Conservation (phyloP, 2,888 invertebrate genomes). For the Agonopterix alstromeriana region DNA sequence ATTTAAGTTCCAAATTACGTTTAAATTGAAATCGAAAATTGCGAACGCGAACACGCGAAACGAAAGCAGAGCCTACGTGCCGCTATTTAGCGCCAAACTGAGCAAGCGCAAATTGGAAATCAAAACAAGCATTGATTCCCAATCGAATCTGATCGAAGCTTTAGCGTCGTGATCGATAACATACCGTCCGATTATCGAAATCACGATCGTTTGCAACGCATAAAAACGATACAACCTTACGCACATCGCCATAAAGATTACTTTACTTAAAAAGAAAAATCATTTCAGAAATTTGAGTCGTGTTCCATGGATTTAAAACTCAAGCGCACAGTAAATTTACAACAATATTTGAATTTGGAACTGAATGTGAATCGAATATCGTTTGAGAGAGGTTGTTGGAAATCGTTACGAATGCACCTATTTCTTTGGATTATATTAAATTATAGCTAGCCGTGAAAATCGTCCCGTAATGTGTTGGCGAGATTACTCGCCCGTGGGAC, state of each 20-base stretch:
- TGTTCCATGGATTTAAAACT: constrained; percentile 25
- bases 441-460: constrained; percentile 74
- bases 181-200: constrained; percentile 68
- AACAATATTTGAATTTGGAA: constrained; percentile 15
- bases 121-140: constrained; percentile 71
- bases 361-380: constrained; percentile 24
- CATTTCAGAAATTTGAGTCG: constrained; percentile 31
- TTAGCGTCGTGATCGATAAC: constrained; percentile 70
- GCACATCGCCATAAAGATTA: constrained; percentile 21
- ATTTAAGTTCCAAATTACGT: constrained; percentile 24
- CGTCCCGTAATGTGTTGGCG: constrained; percentile 70
- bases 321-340: constrained; percentile 10
- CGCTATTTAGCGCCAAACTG: constrained; percentile 71
- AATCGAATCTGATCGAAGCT: constrained; percentile 71
- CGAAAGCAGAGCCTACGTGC: constrained; percentile 60
- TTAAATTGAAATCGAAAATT: constrained; percentile 60
- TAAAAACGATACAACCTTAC: constrained; percentile 17
- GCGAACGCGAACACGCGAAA: constrained; percentile 49
- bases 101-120: constrained; percentile 75
- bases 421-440: constrained; percentile 77
- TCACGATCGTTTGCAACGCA: constrained; percentile 58
- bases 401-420: constrained; percentile 55
- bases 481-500: constrained; percentile 68
- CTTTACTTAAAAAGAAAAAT: constrained; percentile 12
- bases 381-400: constrained; percentile 22